Conservation (phyloP, 2,113 vertebrate species). For the Pelobates fuscus region DNA sequence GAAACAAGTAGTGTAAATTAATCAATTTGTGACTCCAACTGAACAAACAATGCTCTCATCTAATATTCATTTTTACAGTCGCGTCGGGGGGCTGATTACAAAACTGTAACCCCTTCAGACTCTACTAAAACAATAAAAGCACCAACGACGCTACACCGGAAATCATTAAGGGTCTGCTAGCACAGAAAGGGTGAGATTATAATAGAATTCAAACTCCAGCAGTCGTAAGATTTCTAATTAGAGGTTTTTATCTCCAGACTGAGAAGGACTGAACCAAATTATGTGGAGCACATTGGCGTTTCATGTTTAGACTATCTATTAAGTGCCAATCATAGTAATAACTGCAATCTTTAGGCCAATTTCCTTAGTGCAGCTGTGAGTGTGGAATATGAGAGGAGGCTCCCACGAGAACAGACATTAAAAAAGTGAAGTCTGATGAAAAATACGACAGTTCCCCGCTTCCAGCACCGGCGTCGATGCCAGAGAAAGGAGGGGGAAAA, state of each 20-base stretch:
- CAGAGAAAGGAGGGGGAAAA: too few relatives aligned
- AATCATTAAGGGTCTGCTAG: neutral
- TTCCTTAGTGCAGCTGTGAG: conserved; percentile 78
- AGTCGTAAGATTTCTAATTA: conserved; percentile 69
- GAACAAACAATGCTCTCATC: conserved; percentile 29
- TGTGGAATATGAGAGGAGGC: conserved; percentile 73
- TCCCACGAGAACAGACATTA: conserved; percentile 58
- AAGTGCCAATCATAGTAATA: conserved; percentile 82
- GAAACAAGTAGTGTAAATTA: neutral
- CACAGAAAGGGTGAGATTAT: conserved; percentile 54
- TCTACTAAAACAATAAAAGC: neutral
- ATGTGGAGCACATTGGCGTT: conserved; percentile 67
- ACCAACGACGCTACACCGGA: neutral
- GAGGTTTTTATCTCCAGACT: conserved; percentile 68
- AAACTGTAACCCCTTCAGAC: conserved; percentile 15
- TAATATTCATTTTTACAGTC: conserved; percentile 2
- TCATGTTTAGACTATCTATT: conserved; percentile 77
- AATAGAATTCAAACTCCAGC: conserved; percentile 63
- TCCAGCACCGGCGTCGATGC: too few relatives aligned
- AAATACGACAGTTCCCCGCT: too few relatives aligned
- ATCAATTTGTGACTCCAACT: conserved; percentile 14
- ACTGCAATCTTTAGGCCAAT: conserved; percentile 79
- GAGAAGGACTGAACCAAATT: conserved; percentile 74
- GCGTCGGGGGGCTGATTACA: conserved; percentile 41
- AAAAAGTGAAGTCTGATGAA: conserved; percentile 50